A percentile compares a stretch with the other conserved stretches of the same genome.
These are phyloP conservation scores for Allacma fusca DNA, from an alignment of 2,888 invertebrate genomes.

Conservation along the genomic window DNA sequence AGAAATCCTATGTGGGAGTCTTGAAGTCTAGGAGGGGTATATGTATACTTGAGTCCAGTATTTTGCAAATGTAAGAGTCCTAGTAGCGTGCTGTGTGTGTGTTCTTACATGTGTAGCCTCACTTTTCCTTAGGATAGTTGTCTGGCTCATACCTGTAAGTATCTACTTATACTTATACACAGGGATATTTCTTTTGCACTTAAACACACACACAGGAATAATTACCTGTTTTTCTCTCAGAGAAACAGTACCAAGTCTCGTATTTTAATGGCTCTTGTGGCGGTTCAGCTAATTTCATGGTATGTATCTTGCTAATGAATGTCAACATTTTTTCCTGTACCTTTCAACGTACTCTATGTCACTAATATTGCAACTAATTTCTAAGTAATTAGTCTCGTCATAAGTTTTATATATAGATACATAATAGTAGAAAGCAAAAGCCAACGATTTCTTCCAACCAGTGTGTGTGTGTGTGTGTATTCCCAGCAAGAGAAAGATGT, in stretches of 20 bases:
- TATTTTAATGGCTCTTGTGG: not conserved
- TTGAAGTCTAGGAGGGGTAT: no score
- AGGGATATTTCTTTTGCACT: no score
- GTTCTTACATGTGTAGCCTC: no score
- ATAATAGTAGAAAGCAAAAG: not conserved
- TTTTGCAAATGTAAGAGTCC: no score
- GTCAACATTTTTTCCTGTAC: not conserved
- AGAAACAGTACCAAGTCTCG: not conserved
- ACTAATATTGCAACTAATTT: slow-evolving; percentile 19
- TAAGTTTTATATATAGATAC: not conserved
- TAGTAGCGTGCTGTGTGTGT: no score
- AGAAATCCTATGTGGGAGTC: not conserved
- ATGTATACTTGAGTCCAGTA: no score
- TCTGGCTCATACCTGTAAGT: no score
- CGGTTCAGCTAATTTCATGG: slow-evolving; percentile 12
- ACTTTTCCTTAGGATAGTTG: no score
- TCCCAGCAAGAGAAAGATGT: slow-evolving; percentile 3
- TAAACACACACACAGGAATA: not conserved
- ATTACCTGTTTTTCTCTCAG: not conserved
- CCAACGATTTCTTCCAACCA: not conserved
- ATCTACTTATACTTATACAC: no score
- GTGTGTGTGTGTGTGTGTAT: no score
- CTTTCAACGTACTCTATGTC: slow-evolving; percentile 17
- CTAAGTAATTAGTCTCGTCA: slow-evolving; percentile 14
- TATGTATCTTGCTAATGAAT: slow-evolving; percentile 9